Percentiles rank a stretch among this genome's conserved stretches.
phyloP scores from a whole-genome alignment of 2,888 invertebrate species.

The Limnephilus marmoratus region DNA sequence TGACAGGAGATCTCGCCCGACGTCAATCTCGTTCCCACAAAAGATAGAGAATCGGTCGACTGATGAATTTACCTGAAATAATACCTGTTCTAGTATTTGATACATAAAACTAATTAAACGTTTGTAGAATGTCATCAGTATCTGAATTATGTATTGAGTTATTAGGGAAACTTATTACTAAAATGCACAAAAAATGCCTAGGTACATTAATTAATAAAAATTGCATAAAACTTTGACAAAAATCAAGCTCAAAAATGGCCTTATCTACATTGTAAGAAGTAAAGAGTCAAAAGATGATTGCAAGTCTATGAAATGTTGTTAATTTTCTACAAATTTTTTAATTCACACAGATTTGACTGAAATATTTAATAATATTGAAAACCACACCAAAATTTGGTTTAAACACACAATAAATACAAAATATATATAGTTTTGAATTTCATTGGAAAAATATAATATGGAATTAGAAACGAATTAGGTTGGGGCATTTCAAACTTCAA shows the following conservation, averaged over 20 bases:
- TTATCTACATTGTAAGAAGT: slow-evolving; percentile 6
- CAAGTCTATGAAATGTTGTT: background rate
- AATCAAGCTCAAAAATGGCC: slow-evolving; percentile 19
- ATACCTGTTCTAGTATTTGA: background rate
- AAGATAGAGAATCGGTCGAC: too few species aligned
- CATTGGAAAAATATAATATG: too few species aligned
- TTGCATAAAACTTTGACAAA: slow-evolving; percentile 11
- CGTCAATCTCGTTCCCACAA: too few species aligned
- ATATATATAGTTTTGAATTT: too few species aligned
- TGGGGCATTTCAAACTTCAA: too few species aligned
- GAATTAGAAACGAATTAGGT: too few species aligned
- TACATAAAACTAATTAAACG: background rate
- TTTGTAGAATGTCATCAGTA: background rate
- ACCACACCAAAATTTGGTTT: background rate
- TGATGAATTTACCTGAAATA: too few species aligned
- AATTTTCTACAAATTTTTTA: background rate
- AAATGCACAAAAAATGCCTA: slow-evolving; percentile 15
- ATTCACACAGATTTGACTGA: background rate
- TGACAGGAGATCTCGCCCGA: too few species aligned
- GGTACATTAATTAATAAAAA: slow-evolving; percentile 7
- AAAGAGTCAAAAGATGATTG: slow-evolving; percentile 9
- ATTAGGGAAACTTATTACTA: background rate
- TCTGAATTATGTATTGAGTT: background rate
- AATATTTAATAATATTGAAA: background rate
- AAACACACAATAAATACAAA: too few species aligned